Conservation (phyloP, 2,797 vertebrate species). For the Halcyon chelicuti region DNA sequence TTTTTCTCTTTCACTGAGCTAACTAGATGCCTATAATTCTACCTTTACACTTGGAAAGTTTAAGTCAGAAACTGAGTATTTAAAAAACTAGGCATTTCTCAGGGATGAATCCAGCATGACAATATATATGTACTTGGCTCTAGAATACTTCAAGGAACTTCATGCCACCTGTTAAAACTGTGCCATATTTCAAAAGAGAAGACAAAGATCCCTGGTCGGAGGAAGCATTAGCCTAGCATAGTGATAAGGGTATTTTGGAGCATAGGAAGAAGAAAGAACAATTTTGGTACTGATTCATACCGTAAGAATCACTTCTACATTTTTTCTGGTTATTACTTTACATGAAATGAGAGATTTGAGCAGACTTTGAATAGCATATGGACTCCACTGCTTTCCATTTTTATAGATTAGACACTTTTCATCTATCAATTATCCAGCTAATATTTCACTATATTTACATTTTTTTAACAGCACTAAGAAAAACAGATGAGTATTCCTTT, state of each 20-base stretch:
- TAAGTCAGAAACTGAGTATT: not conserved
- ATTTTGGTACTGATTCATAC: not conserved
- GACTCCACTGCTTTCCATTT: not conserved
- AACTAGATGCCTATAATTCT: not conserved
- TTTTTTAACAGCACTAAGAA: not conserved
- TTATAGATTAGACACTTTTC: not conserved
- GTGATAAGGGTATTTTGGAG: not conserved
- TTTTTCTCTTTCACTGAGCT: not conserved
- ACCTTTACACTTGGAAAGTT: not conserved
- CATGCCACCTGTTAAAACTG: not conserved
- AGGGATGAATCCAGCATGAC: not conserved
- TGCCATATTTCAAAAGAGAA: not conserved
- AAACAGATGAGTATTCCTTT: not conserved
- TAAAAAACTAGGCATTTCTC: not conserved
- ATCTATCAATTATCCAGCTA: not conserved
- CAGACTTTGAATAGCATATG: not conserved
- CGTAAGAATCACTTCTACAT: not conserved
- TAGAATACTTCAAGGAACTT: not conserved
- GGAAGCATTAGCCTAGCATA: not conserved
- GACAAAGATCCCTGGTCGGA: not conserved
- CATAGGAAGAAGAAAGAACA: not conserved
- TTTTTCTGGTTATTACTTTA: not conserved
- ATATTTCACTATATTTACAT: not conserved
- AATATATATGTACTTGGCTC: not conserved
- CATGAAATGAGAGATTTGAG: not conserved